Evolutionary conservation across 2,888 invertebrate genomes (phyloP).

Genomic region (Eurytoma californica): DNA sequence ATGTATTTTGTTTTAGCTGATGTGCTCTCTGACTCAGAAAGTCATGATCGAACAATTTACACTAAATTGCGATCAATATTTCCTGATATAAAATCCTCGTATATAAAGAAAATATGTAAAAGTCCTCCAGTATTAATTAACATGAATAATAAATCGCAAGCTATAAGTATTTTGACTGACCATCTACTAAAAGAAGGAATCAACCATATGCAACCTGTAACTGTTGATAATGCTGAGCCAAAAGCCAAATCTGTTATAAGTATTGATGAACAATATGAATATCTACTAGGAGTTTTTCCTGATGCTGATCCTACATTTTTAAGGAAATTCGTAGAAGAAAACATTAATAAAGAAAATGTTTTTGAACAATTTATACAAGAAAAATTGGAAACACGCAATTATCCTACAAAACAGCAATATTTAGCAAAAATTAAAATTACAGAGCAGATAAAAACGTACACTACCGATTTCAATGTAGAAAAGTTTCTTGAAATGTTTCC

Average conservation of each 20-base stretch:
- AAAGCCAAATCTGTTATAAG: constrained; percentile 10
- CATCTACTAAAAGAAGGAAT: constrained; percentile 73
- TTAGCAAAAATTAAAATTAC: constrained; percentile 51
- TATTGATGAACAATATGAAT: constrained; percentile 51
- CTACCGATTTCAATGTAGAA: constrained; percentile 72
- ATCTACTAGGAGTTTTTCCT: constrained; percentile 65
- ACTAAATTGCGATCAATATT: constrained; percentile 62
- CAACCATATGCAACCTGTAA: constrained; percentile 32
- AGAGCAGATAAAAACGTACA: constrained; percentile 70
- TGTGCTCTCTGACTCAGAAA: too few species aligned
- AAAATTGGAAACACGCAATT: constrained; percentile 62
- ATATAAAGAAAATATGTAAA: constrained; percentile 59
- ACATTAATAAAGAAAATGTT: constrained; percentile 54
- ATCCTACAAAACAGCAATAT: constrained; percentile 63
- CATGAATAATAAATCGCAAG: constrained; percentile 73
- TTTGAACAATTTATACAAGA: constrained; percentile 64
- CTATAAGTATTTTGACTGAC: constrained; percentile 71
- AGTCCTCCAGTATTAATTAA: constrained; percentile 63
- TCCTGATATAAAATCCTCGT: constrained; percentile 59
- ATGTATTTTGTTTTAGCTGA: too few species aligned
- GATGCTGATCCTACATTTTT: constrained; percentile 69
- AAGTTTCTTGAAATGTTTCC: constrained; percentile 75
- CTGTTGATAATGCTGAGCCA: neutral
- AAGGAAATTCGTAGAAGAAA: constrained; percentile 56
- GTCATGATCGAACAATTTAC: constrained; percentile 46